Evolutionary conservation across 1,140 invertebrate genomes (phyloP).

Genomic region (Nasonia vitripennis): DNA sequence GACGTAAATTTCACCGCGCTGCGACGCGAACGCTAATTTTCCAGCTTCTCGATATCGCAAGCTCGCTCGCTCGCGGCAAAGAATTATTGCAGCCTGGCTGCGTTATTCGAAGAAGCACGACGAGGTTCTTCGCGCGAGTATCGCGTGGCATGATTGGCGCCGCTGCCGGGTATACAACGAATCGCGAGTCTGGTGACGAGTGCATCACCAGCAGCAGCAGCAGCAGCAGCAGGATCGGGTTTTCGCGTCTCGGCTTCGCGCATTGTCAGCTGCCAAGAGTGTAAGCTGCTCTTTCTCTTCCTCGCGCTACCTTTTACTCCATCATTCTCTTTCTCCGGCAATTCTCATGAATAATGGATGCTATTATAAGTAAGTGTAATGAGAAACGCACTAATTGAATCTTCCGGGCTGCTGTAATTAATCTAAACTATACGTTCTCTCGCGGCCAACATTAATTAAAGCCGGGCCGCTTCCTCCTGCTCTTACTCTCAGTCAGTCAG

Average conservation of each 20-base stretch:
- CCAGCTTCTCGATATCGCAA: constrained; percentile 4
- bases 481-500: neutral
- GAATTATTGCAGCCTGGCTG: neutral
- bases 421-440: constrained; percentile 67
- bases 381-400: constrained; percentile 74
- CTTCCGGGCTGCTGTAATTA: constrained; percentile 73
- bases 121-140: neutral
- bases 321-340: constrained; percentile 12
- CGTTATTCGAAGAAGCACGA: neutral
- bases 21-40: constrained; percentile 4
- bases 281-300: neutral
- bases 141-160: neutral
- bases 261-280: constrained; percentile 15
- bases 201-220: neutral
- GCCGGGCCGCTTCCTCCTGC: constrained; percentile 43
- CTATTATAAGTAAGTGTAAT: constrained; percentile 71
- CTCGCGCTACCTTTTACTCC: constrained; percentile 53
- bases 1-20: neutral
- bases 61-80: neutral
- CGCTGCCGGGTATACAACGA: no score
- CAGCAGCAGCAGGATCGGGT: neutral
- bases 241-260: neutral
- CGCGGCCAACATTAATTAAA: constrained; percentile 67
- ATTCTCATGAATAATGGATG: constrained; percentile 73
- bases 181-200: neutral